phyloP scores from a whole-genome alignment of 2,797 vertebrate genomes.

The Hozukius guyotensis region DNA sequence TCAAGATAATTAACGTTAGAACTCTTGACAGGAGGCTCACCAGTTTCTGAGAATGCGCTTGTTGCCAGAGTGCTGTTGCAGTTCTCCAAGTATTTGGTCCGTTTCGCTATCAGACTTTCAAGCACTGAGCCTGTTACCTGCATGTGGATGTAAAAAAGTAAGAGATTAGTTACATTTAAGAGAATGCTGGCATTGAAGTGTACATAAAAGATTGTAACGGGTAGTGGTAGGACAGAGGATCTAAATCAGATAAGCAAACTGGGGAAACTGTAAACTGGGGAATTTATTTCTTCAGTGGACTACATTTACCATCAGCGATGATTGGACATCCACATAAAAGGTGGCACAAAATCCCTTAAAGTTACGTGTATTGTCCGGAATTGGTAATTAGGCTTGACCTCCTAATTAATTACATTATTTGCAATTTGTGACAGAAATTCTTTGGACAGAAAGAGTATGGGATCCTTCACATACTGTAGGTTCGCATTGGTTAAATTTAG shows the following conservation, averaged over 20 bases:
- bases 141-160: not conserved
- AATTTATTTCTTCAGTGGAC: too few relatives aligned
- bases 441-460: not conserved
- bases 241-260: too few relatives aligned
- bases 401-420: not conserved
- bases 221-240: too few relatives aligned
- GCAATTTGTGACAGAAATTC: not conserved
- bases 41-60: slow-evolving; percentile 60
- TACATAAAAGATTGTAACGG: too few relatives aligned
- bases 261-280: too few relatives aligned
- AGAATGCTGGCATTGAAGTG: not conserved
- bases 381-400: not conserved
- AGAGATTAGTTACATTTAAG: not conserved
- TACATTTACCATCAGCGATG: too few relatives aligned
- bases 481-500: not conserved
- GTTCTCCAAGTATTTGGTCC: slow-evolving; percentile 86
- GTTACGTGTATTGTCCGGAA: not conserved
- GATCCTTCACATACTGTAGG: not conserved
- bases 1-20: too few relatives aligned
- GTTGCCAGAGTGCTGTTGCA: slow-evolving; percentile 84
- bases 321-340: too few relatives aligned
- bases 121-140: slow-evolving; percentile 85
- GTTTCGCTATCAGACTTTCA: slow-evolving; percentile 84
- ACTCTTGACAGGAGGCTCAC: slow-evolving; percentile 75
- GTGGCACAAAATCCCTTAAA: too few relatives aligned